A percentile compares a stretch with the other conserved stretches of the same genome.
These are phyloP conservation scores for Polyploca ridens DNA, from an alignment of 2,888 invertebrate species.

Conservation along the genomic window DNA sequence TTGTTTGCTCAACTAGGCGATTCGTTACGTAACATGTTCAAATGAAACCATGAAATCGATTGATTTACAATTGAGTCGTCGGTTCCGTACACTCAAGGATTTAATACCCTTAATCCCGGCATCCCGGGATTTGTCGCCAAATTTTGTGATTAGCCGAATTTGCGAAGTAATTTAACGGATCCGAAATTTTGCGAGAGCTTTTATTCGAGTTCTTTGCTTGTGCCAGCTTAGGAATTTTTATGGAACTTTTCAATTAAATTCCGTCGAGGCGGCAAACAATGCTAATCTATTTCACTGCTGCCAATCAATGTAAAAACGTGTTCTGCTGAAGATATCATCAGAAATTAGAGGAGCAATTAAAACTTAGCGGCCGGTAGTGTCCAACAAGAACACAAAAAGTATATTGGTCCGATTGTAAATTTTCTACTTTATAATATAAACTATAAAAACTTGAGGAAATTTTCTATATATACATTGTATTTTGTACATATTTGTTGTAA, in stretches of 20 bases:
- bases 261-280: constrained; percentile 11
- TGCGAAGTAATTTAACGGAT: constrained; percentile 36
- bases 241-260: constrained; percentile 16
- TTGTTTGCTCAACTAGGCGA: constrained; percentile 34
- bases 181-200: constrained; percentile 20
- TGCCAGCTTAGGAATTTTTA: constrained; percentile 12
- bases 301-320: constrained; percentile 7
- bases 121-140: constrained; percentile 45
- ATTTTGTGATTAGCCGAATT: constrained; percentile 45
- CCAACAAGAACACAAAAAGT: not conserved
- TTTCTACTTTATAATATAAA: no score
- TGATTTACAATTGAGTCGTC: constrained; percentile 34
- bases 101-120: constrained; percentile 47
- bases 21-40: constrained; percentile 38
- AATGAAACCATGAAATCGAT: constrained; percentile 42
- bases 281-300: constrained; percentile 11
- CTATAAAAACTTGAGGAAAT: no score
- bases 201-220: constrained; percentile 12
- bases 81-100: constrained; percentile 34
- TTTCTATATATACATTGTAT: no score
- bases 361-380: not conserved
- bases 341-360: not conserved
- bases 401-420: not conserved
- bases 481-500: no score
- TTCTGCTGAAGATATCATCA: not conserved